A percentile compares a stretch with the other conserved stretches of the same genome.
phyloP scores from a whole-genome alignment of 2,113 vertebrate species.

The Monarcha castaneiventris region DNA sequence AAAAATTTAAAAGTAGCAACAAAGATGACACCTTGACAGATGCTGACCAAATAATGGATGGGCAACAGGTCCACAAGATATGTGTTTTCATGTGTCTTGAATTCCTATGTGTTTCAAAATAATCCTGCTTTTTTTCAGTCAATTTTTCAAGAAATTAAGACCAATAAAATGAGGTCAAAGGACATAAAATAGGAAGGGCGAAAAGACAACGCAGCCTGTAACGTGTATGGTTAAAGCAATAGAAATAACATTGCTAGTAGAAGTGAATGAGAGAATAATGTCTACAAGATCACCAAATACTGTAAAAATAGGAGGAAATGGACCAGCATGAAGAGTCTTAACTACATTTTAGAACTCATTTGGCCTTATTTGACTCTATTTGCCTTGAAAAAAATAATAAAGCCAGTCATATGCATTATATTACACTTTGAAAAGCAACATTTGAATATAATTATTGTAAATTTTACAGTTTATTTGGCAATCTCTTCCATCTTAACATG shows the following conservation, averaged over 20 bases:
- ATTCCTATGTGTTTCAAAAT: not conserved
- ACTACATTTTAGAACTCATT: not conserved
- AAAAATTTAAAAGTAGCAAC: not conserved
- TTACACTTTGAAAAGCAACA: not conserved
- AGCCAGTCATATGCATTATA: not conserved
- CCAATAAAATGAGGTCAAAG: not conserved
- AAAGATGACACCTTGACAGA: not conserved
- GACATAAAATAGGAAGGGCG: not conserved
- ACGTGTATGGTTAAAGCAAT: not conserved
- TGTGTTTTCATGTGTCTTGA: not conserved
- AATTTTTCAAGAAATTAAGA: not conserved
- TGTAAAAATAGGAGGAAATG: not conserved
- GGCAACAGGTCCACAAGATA: not conserved
- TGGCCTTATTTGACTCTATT: not conserved
- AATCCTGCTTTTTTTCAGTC: not conserved
- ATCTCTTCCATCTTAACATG: constrained; percentile 8
- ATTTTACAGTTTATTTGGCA: constrained; percentile 59
- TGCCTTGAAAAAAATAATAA: not conserved
- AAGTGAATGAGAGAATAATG: not conserved
- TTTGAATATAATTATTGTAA: not conserved
- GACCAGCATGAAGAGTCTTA: not conserved
- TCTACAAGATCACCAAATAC: constrained; percentile 39
- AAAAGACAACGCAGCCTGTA: not conserved
- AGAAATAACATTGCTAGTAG: not conserved
- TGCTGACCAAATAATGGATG: not conserved